Evolutionary conservation across 2,113 vertebrate species (phyloP).

Genomic region (Ameiurus melas): DNA sequence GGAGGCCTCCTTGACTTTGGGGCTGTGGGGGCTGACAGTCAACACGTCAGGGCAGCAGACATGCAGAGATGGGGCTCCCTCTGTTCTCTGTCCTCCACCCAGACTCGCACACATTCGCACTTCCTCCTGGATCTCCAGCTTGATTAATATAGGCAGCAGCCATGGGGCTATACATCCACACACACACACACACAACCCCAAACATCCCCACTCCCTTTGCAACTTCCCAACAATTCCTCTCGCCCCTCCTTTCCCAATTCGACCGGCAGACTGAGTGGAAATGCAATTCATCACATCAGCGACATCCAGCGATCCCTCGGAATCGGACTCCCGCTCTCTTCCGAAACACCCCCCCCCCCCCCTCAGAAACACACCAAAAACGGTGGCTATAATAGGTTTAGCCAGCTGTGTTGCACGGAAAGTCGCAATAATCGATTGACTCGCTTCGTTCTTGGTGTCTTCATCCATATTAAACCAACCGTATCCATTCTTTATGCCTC

Average conservation of each 20-base stretch:
- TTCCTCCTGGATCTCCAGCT: slow-evolving; percentile 38
- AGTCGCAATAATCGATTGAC: slow-evolving; percentile 30
- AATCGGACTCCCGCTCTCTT: slow-evolving; percentile 13
- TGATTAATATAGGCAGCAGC: slow-evolving; percentile 74
- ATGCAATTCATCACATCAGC: slow-evolving; percentile 37
- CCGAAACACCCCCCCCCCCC: too few species aligned
- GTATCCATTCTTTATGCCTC: not conserved
- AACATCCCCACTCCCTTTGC: slow-evolving; percentile 9
- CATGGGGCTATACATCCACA: slow-evolving; percentile 58
- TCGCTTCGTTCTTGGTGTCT: slow-evolving; percentile 19
- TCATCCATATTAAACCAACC: not conserved
- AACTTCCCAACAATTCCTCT: not conserved
- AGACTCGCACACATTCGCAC: not conserved
- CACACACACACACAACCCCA: slow-evolving; percentile 30
- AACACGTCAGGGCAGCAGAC: slow-evolving; percentile 57
- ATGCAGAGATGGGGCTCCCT: slow-evolving; percentile 44
- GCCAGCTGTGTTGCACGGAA: slow-evolving; percentile 19
- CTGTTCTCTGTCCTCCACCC: slow-evolving; percentile 12
- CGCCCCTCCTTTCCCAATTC: slow-evolving; percentile 4
- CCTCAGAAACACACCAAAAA: slow-evolving; percentile 4
- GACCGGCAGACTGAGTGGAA: slow-evolving; percentile 16
- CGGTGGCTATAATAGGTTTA: slow-evolving; percentile 40
- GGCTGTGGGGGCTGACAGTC: slow-evolving; percentile 25
- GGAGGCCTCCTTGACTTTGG: slow-evolving; percentile 47
- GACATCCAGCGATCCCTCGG: not conserved